Conservation (phyloP, 2,888 invertebrate species). For the Metopia argyrocephala region DNA sequence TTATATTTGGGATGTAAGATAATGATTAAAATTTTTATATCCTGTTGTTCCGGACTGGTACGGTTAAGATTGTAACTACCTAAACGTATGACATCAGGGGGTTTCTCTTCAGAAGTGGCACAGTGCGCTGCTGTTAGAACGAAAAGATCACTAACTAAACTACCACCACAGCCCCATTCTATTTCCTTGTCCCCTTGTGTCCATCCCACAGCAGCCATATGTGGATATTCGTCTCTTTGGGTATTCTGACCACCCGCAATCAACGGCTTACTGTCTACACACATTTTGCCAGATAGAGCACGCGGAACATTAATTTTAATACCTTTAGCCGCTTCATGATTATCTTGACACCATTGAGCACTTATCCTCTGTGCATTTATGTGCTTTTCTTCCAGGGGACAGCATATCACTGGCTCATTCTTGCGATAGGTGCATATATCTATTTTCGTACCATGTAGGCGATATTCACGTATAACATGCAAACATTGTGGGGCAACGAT, state of each 20-base stretch:
- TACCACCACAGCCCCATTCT: slow-evolving; percentile 76
- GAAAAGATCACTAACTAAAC: slow-evolving; percentile 70
- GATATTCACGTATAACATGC: slow-evolving; percentile 74
- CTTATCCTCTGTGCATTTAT: slow-evolving; percentile 72
- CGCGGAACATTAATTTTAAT: slow-evolving; percentile 67
- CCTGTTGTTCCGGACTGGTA: slow-evolving; percentile 76
- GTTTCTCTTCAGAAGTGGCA: slow-evolving; percentile 74
- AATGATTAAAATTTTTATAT: slow-evolving; percentile 78
- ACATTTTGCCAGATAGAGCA: slow-evolving; percentile 72
- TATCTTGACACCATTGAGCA: slow-evolving; percentile 80
- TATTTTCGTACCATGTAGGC: slow-evolving; percentile 73
- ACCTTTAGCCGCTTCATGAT: slow-evolving; percentile 75
- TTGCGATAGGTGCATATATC: slow-evolving; percentile 71
- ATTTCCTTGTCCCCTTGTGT: slow-evolving; percentile 68
- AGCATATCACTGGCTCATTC: slow-evolving; percentile 77
- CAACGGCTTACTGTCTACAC: slow-evolving; percentile 78
- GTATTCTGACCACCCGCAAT: slow-evolving; percentile 81
- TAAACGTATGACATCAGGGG: slow-evolving; percentile 80
- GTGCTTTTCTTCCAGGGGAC: slow-evolving; percentile 74
- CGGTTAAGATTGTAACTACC: slow-evolving; percentile 79
- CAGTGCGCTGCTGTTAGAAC: slow-evolving; percentile 75
- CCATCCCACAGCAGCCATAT: slow-evolving; percentile 80
- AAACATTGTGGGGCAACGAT: slow-evolving; percentile 74
- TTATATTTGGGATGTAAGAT: slow-evolving; percentile 80
- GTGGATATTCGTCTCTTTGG: slow-evolving; percentile 80